phyloP scores from a whole-genome alignment of 2,888 invertebrate genomes.

The Drosophila subquinaria region DNA sequence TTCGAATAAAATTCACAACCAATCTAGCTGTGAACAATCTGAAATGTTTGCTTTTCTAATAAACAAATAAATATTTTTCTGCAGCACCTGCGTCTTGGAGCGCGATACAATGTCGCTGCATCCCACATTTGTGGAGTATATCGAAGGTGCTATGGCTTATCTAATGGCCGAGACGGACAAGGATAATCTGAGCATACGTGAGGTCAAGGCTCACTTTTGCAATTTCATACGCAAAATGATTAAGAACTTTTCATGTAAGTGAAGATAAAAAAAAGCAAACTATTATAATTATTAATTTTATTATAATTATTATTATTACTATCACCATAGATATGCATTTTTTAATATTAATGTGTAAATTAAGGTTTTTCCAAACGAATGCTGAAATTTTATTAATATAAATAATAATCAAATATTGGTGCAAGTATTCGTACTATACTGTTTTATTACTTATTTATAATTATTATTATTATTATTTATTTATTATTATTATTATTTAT shows the following conservation, averaged over 20 bases:
- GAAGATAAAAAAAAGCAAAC: neutral
- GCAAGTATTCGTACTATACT: no score
- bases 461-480: no score
- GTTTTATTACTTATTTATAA: no score
- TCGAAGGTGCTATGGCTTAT: constrained; percentile 96
- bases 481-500: no score
- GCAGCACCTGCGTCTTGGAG: constrained; percentile 93
- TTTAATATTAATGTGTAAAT: no score
- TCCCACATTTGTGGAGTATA: constrained; percentile 95
- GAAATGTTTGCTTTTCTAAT: no score
- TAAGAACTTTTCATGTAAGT: constrained; percentile 95
- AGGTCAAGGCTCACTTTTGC: constrained; percentile 97
- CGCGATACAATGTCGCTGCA: constrained; percentile 93
- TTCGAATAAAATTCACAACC: no score
- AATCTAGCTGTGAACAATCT: no score
- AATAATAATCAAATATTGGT: no score
- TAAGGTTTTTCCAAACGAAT: no score
- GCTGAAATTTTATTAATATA: no score
- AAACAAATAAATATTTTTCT: neutral
- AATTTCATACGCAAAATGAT: constrained; percentile 97
- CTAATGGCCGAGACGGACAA: constrained; percentile 97
- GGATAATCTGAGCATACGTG: constrained; percentile 93
- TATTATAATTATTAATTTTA: no score
- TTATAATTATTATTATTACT: neutral
- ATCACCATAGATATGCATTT: neutral